phyloP scores from a whole-genome alignment of 2,797 vertebrate species.

The Mallotus villosus region DNA sequence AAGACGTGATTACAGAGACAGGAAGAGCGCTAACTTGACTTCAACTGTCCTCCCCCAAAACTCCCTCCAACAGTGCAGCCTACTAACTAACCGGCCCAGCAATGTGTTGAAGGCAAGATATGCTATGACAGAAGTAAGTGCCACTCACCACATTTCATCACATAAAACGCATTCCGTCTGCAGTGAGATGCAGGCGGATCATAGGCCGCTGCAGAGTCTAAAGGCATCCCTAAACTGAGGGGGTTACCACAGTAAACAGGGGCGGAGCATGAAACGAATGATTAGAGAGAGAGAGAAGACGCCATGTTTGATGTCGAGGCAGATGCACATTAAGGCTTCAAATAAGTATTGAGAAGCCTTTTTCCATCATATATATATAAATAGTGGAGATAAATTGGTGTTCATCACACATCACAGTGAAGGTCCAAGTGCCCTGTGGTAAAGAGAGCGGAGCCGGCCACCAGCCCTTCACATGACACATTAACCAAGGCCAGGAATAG shows the following conservation, averaged over 20 bases:
- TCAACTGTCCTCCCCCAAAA: too few species aligned
- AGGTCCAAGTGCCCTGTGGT: constrained; percentile 15
- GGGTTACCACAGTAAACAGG: constrained; percentile 36
- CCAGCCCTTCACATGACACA: constrained; percentile 18
- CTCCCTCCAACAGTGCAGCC: too few species aligned
- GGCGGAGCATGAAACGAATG: constrained; percentile 22
- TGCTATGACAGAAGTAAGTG: background rate
- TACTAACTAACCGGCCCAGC: background rate
- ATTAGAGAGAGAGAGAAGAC: constrained; percentile 35
- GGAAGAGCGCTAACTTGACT: background rate
- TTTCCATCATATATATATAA: constrained; percentile 14
- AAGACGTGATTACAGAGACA: too few species aligned
- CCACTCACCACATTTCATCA: constrained; percentile 3
- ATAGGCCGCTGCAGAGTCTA: constrained; percentile 20
- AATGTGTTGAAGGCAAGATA: background rate
- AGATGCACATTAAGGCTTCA: constrained; percentile 28
- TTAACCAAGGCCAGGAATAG: constrained; percentile 20
- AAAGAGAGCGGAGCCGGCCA: background rate
- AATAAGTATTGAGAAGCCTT: constrained; percentile 17
- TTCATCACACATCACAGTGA: constrained; percentile 15
- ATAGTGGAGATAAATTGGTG: constrained; percentile 28
- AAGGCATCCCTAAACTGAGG: constrained; percentile 19
- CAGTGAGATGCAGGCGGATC: constrained; percentile 17
- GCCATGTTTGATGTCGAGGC: constrained; percentile 31
- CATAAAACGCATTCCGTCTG: constrained; percentile 7